These are phyloP conservation scores for Rhinoderma darwinii DNA, from an alignment of 2,113 vertebrate species.

Conservation along the genomic window DNA sequence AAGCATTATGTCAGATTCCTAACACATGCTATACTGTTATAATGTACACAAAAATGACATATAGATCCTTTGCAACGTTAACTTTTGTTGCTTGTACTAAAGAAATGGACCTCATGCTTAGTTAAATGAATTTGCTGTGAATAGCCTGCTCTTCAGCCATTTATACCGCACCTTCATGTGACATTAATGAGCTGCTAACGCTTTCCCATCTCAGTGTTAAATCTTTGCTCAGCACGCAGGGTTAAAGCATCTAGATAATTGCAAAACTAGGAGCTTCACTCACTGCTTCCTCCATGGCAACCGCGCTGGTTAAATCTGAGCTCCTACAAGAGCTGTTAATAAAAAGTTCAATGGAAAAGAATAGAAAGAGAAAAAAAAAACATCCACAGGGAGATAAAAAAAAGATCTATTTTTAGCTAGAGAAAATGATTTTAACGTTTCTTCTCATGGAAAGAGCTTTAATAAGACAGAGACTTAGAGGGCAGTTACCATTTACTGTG, in stretches of 20 bases:
- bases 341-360: conserved; percentile 52
- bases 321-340: conserved; percentile 47
- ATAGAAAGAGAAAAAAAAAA: conserved; percentile 31
- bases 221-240: conserved; percentile 12
- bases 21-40: background rate
- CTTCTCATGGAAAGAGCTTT: background rate
- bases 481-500: background rate
- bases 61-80: background rate
- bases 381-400: conserved; percentile 5
- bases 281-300: conserved; percentile 47
- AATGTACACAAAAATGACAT: background rate
- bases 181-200: conserved; percentile 58
- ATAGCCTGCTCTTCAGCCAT: conserved; percentile 1
- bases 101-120: background rate
- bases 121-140: conserved; percentile 25
- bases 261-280: conserved; percentile 30
- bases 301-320: conserved; percentile 48
- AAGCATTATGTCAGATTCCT: background rate
- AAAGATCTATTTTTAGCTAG: conserved; percentile 44
- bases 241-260: conserved; percentile 45
- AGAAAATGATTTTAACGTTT: conserved; percentile 24
- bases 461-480: background rate
- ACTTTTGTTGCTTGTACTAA: background rate
- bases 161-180: conserved; percentile 36
- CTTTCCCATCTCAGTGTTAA: conserved; percentile 35